phyloP scores from a whole-genome alignment of 2,113 vertebrate genomes.

The Polypterus senegalus region DNA sequence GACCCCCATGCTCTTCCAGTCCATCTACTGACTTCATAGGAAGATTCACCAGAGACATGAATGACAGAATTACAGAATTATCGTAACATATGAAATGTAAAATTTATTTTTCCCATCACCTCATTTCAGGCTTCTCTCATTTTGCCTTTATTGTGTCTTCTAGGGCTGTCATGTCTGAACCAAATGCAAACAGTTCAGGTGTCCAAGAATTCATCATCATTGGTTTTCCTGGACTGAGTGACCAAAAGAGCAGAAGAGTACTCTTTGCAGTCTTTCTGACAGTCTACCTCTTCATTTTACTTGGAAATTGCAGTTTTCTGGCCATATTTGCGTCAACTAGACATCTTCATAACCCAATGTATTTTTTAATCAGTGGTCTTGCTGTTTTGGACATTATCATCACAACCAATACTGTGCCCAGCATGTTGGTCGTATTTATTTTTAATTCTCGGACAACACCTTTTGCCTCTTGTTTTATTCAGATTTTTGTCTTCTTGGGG shows the following conservation, averaged over 20 bases:
- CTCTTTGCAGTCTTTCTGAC: not conserved
- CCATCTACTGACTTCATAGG: too few relatives aligned
- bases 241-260: not conserved
- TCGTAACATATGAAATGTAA: too few relatives aligned
- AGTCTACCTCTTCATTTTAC: constrained; percentile 5
- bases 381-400: constrained; percentile 17
- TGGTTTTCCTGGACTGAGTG: not conserved
- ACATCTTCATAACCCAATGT: constrained; percentile 18
- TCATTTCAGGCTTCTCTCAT: too few relatives aligned
- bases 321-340: constrained; percentile 1
- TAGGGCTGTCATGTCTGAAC: too few relatives aligned
- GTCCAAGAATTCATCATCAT: constrained; percentile 6
- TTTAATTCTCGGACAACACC: constrained; percentile 10
- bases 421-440: constrained; percentile 9
- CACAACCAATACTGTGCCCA: constrained; percentile 9
- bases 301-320: constrained; percentile 20
- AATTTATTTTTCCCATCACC: too few relatives aligned
- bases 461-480: constrained; percentile 13
- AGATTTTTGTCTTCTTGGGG: constrained; percentile 19
- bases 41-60: too few relatives aligned
- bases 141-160: too few relatives aligned
- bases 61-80: too few relatives aligned
- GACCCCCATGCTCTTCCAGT: too few relatives aligned
- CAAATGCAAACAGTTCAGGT: too few relatives aligned
- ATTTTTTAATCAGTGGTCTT: constrained; percentile 18